phyloP scores from a whole-genome alignment of 2,797 vertebrate genomes.

The Coccyzus lansbergi region DNA sequence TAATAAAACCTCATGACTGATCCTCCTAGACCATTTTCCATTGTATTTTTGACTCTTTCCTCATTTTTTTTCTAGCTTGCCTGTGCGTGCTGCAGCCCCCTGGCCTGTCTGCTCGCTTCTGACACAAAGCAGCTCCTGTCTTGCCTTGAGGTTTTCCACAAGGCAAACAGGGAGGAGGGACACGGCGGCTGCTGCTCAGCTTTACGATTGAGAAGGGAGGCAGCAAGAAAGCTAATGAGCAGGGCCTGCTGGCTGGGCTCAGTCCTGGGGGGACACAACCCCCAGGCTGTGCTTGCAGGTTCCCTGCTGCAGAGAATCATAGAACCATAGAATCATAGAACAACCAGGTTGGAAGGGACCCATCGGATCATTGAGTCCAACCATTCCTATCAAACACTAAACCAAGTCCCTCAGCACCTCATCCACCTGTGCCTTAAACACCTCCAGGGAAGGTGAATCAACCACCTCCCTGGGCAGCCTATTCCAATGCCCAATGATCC shows the following conservation, averaged over 20 bases:
- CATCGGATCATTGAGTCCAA: no score
- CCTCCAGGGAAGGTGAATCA: no score
- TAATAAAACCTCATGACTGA: neutral
- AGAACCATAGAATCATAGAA: no score
- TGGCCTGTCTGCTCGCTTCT: neutral
- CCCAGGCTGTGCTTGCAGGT: no score
- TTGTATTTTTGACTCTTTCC: no score
- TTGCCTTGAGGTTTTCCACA: neutral
- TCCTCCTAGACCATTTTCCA: neutral
- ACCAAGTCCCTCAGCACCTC: no score
- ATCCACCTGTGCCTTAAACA: no score
- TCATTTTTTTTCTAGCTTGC: neutral
- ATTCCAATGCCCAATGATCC: no score
- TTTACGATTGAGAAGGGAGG: neutral
- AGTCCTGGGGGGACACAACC: neutral
- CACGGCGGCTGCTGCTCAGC: neutral
- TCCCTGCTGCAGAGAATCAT: accelerated
- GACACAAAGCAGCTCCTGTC: neutral
- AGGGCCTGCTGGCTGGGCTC: accelerated
- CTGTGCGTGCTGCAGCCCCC: neutral
- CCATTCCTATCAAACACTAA: no score
- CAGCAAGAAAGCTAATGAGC: accelerated
- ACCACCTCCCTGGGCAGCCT: no score
- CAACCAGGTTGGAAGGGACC: no score
- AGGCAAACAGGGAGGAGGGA: neutral